Percentiles rank a stretch among this genome's conserved stretches.
Evolutionary conservation across 2,888 invertebrate genomes (phyloP).

Genomic region (Phymatocera aterrima): DNA sequence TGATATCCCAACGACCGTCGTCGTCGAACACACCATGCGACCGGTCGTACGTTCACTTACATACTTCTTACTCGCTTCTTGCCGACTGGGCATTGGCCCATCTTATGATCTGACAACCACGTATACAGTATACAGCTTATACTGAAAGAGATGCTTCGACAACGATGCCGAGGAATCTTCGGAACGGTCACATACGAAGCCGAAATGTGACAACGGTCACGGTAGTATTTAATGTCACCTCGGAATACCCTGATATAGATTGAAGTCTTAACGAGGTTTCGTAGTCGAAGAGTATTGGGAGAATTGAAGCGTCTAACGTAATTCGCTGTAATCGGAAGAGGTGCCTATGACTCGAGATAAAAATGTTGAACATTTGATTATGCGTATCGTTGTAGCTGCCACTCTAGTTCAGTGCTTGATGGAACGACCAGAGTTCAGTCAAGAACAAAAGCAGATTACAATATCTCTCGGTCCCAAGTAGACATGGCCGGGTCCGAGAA

Average conservation of each 20-base stretch:
- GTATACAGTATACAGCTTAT: neutral
- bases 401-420: neutral
- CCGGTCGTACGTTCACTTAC: neutral
- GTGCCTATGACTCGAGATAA: constrained; percentile 10
- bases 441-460: constrained; percentile 27
- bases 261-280: no score
- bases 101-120: neutral
- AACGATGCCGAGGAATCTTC: neutral
- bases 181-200: neutral
- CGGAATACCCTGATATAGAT: no score
- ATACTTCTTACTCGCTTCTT: constrained; percentile 19
- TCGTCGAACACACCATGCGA: constrained; percentile 6
- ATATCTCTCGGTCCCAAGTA: neutral
- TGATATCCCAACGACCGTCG: constrained; percentile 60
- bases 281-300: no score
- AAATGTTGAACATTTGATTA: constrained; percentile 16
- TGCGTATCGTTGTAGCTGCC: neutral
- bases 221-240: no score
- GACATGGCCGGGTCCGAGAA: neutral
- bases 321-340: neutral
- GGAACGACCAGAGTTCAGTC: constrained; percentile 16
- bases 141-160: neutral
- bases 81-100: neutral
- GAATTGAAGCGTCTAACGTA: neutral
- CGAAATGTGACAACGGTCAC: no score